These are phyloP conservation scores for Nestor notabilis DNA, from an alignment of 2,113 vertebrate species.

Conservation along the genomic window DNA sequence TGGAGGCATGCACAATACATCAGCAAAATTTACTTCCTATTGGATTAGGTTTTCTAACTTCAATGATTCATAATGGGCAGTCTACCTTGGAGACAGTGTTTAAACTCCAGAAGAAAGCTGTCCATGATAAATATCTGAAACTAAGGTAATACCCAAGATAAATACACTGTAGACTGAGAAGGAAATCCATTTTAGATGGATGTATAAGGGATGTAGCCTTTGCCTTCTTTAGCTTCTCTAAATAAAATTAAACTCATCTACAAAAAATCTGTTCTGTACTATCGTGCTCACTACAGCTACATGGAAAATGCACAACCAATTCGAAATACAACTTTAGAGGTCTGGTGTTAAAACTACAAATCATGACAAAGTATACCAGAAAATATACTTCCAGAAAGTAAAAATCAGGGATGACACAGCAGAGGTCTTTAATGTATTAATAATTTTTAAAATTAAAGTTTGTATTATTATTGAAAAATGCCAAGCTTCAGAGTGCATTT, in stretches of 20 bases:
- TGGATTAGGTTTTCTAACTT: background rate
- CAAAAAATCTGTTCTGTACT: background rate
- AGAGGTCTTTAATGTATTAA: background rate
- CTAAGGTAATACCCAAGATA: background rate
- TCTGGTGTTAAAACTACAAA: background rate
- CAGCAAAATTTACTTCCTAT: background rate
- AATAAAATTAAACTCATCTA: background rate
- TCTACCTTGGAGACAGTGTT: background rate
- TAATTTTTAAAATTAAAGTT: background rate
- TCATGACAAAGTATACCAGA: background rate
- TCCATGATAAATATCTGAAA: background rate
- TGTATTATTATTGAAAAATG: background rate
- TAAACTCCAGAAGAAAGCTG: background rate
- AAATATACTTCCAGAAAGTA: background rate
- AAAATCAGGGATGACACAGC: background rate
- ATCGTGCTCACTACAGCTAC: background rate
- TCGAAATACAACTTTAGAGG: background rate
- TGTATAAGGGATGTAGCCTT: background rate
- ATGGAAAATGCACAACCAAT: background rate
- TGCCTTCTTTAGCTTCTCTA: background rate
- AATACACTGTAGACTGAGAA: background rate
- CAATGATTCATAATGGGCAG: background rate
- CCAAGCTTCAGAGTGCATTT: background rate
- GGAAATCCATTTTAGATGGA: background rate
- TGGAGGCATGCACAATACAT: accelerated